Evolutionary conservation across 2,888 invertebrate genomes (phyloP), one percentile per base, ranked within the genome.

Genomic region (Neuroscelio doddi): DNA sequence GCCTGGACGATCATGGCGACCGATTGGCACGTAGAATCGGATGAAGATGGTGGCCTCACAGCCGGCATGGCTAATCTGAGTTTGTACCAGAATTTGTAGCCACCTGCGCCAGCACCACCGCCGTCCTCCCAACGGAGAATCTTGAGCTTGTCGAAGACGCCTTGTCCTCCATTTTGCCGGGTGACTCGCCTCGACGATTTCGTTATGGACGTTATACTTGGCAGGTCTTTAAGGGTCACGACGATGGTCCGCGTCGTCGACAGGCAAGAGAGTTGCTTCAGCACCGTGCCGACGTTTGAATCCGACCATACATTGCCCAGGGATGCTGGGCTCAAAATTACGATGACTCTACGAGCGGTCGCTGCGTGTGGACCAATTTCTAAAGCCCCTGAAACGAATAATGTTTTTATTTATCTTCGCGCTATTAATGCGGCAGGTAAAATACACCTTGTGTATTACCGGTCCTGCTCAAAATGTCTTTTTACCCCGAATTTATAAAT

Each of bases 1-100:
- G 79, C 73, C 57, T 82, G 80, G 0, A 82, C 81, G 62, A 82
- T 81, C 81, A 82, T 82, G n/a, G 83, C 81, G 27, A 82, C 82
- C 38, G 78, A 80, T 26, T 80, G 81, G 63, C 78, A 80, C 30
- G 76, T 69, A 32, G 73, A 62, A 26, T 69, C 62, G 57, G 69
- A 45, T 42, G 53, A 26, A 30, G 68, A 32, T 47, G 62, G 24
- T 47, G 80, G 72, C 67, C 76, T 73, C 26, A 82, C 67, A 53
- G 90, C 87, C 3, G 91, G 91, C 85, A 91, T 86, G 46, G 88
- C 88, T 58, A 90, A 86, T 38, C 90, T 87, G 72, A 91, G 85
- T 72, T 87, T 85, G 62, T 89, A 87, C 91, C 91, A 91, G 85
- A 91, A 91, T 73, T 86, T 87, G 70, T 87, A 86, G 78, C 87